Conservation (phyloP, 2,888 invertebrate genomes). For the Drosophila putrida region DNA sequence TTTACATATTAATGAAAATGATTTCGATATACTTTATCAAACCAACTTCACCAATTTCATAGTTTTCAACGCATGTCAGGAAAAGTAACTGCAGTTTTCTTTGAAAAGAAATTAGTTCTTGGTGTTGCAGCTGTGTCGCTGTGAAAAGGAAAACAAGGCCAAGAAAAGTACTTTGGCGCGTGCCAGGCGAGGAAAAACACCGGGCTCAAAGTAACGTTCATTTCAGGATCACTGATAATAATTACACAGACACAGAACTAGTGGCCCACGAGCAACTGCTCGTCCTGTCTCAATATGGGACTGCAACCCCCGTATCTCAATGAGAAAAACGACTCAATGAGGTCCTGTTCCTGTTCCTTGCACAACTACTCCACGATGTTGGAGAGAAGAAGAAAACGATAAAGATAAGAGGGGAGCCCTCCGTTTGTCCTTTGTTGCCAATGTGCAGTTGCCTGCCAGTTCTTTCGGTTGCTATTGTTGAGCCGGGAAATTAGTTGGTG, state of each 20-base stretch:
- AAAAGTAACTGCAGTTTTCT: background rate
- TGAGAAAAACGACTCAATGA: slow-evolving; percentile 37
- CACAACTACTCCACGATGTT: slow-evolving; percentile 31
- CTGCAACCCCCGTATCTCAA: slow-evolving; percentile 62
- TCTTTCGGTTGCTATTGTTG: slow-evolving; percentile 35
- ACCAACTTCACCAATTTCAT: background rate
- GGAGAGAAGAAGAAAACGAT: slow-evolving; percentile 17
- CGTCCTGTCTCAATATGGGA: slow-evolving; percentile 41
- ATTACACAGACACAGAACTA: slow-evolving; percentile 58
- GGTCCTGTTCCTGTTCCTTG: slow-evolving; percentile 23
- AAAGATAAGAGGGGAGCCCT: slow-evolving; percentile 20
- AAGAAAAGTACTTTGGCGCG: slow-evolving; percentile 60
- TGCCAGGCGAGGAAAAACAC: slow-evolving; percentile 66
- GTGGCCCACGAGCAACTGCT: slow-evolving; percentile 28
- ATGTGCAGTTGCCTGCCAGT: slow-evolving; percentile 40
- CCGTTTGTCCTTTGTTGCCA: slow-evolving; percentile 38
- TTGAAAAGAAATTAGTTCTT: slow-evolving; percentile 7
- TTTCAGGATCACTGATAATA: slow-evolving; percentile 77
- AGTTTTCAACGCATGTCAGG: background rate
- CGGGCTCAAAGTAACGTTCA: slow-evolving; percentile 72
- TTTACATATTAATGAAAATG: background rate
- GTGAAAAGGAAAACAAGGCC: slow-evolving; percentile 13
- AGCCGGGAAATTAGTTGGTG: slow-evolving; percentile 58
- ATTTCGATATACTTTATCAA: background rate
- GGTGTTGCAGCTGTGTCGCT: slow-evolving; percentile 44